Percentiles rank a stretch among this genome's conserved stretches.
phyloP scores from a whole-genome alignment of 1,140 invertebrate species.

The Penaeus vannamei region DNA sequence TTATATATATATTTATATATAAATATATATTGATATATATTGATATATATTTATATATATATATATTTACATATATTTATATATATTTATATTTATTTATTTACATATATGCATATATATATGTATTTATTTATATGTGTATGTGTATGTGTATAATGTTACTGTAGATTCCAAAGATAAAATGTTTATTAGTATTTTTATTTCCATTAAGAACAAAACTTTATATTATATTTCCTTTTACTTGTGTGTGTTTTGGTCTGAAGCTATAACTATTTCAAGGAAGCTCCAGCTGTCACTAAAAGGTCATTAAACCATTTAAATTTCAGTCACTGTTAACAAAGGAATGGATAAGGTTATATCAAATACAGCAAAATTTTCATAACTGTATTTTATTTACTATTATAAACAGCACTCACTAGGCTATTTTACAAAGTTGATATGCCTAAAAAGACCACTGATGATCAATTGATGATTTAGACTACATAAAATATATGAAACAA shows the following conservation, averaged over 20 bases:
- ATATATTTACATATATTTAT: no score
- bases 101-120: no score
- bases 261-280: not conserved
- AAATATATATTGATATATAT: no score
- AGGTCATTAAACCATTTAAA: not conserved
- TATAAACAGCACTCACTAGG: constrained; percentile 60
- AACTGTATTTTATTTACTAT: constrained; percentile 48
- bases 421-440: constrained; percentile 64
- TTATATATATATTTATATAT: no score
- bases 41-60: no score
- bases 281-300: not conserved
- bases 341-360: not conserved
- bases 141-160: no score
- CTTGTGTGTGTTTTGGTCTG: not conserved
- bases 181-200: not conserved
- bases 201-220: not conserved
- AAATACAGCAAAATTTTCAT: not conserved
- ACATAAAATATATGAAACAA: constrained; percentile 26
- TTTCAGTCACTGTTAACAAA: not conserved
- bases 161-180: no score
- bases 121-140: no score
- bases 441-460: constrained; percentile 59
- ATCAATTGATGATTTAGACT: constrained; percentile 49
- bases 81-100: no score
- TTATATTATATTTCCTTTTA: no score